These are phyloP conservation scores for Phylloscopus whistleri DNA, from an alignment of 2,113 vertebrate genomes.

Conservation along the genomic window DNA sequence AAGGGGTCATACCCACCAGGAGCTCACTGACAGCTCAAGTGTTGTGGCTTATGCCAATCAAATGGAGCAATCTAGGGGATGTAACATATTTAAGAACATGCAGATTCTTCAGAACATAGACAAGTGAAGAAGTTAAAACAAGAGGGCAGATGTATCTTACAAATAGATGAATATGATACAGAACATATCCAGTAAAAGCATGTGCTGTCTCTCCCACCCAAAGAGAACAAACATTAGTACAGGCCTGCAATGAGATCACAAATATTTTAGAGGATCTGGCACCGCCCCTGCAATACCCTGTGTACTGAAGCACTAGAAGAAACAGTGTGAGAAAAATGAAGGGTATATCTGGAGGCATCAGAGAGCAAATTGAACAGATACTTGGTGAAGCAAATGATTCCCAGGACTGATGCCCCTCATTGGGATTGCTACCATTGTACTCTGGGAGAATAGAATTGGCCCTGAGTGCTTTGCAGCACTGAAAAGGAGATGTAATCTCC, in stretches of 20 bases:
- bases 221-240: background rate
- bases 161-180: background rate
- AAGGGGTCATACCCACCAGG: background rate
- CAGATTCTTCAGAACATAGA: background rate
- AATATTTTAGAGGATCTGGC: background rate
- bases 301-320: background rate
- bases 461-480: background rate
- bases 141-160: background rate
- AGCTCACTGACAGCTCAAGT: background rate
- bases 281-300: background rate
- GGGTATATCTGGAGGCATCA: background rate
- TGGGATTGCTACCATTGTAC: background rate
- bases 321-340: background rate
- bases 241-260: background rate
- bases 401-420: background rate
- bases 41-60: background rate
- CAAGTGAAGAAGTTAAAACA: background rate
- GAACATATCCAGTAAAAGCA: background rate
- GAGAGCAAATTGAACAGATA: slow-evolving; percentile 15
- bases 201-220: background rate
- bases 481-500: slow-evolving; percentile 9
- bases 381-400: background rate
- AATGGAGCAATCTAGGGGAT: background rate
- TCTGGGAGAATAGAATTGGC: background rate
- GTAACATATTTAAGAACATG: background rate